These are phyloP conservation scores for Vultur gryphus DNA, from an alignment of 2,797 vertebrate species.

Conservation along the genomic window DNA sequence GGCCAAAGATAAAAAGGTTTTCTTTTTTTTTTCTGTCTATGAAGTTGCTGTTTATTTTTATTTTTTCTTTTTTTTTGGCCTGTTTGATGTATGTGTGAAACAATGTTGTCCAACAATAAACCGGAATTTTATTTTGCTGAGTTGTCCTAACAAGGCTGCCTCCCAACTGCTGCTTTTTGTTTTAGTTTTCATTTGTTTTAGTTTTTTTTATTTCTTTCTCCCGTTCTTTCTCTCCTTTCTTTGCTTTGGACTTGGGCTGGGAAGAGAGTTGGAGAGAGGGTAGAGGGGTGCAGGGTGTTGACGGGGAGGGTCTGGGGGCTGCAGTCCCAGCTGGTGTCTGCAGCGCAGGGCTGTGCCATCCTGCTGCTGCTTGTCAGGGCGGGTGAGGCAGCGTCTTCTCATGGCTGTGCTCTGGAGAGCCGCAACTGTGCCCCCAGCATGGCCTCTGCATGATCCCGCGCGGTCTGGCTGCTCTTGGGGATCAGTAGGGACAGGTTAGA, in stretches of 20 bases:
- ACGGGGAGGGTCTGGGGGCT: not conserved
- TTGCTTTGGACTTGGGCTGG: constrained; percentile 13
- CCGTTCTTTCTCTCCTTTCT: not conserved
- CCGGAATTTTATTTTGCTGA: constrained; percentile 94
- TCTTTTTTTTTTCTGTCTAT: constrained; percentile 78
- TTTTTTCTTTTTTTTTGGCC: constrained; percentile 74
- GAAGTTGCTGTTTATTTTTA: constrained; percentile 86
- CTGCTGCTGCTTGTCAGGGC: too few species aligned
- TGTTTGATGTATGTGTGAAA: constrained; percentile 89
- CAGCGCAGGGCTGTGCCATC: not conserved
- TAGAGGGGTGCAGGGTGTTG: not conserved
- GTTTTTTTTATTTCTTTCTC: not conserved
- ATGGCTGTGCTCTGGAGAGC: not conserved
- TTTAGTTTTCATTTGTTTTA: not conserved
- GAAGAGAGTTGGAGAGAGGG: not conserved
- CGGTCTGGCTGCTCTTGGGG: not conserved
- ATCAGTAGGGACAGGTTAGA: not conserved
- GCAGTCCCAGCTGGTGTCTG: not conserved
- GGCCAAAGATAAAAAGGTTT: constrained; percentile 83
- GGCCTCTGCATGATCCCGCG: not conserved
- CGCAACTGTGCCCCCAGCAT: not conserved
- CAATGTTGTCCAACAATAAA: constrained; percentile 94
- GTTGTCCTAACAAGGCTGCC: constrained; percentile 75
- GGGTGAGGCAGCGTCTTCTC: not conserved
- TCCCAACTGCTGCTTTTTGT: constrained; percentile 39